Evolutionary conservation across 2,113 vertebrate species (phyloP).

Genomic region (Psilopsiagon aurifrons): DNA sequence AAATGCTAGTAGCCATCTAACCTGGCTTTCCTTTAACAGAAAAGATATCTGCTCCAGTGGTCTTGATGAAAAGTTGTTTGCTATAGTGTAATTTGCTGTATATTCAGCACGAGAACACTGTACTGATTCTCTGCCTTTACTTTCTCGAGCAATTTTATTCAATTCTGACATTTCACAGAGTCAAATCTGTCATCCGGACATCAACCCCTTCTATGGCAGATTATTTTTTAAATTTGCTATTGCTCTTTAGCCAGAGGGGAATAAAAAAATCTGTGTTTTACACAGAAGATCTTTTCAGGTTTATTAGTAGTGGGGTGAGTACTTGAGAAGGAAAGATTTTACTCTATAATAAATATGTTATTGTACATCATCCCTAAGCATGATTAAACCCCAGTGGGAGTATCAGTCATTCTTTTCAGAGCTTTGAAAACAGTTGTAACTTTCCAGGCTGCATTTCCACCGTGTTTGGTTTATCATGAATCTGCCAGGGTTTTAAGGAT

Average conservation of each 20-base stretch:
- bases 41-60: not conserved
- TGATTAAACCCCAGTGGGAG: not conserved
- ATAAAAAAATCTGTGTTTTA: not conserved
- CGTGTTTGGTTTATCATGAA: not conserved
- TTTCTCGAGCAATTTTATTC: not conserved
- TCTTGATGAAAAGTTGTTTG: not conserved
- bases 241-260: not conserved
- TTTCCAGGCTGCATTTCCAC: not conserved
- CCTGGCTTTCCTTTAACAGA: not conserved
- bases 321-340: not conserved
- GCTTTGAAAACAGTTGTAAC: not conserved
- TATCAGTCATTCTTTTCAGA: not conserved
- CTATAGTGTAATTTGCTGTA: not conserved
- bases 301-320: not conserved
- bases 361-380: not conserved
- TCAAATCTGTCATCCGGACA: not conserved
- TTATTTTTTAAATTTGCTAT: not conserved
- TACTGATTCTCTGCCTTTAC: not conserved
- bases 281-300: not conserved
- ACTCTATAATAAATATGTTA: not conserved
- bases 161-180: not conserved
- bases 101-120: not conserved
- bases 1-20: not conserved
- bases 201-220: not conserved
- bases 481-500: not conserved